Percentiles rank a stretch among this genome's conserved stretches.
Evolutionary conservation across 2,888 invertebrate genomes (phyloP).

Genomic region (Saturnia japonica): DNA sequence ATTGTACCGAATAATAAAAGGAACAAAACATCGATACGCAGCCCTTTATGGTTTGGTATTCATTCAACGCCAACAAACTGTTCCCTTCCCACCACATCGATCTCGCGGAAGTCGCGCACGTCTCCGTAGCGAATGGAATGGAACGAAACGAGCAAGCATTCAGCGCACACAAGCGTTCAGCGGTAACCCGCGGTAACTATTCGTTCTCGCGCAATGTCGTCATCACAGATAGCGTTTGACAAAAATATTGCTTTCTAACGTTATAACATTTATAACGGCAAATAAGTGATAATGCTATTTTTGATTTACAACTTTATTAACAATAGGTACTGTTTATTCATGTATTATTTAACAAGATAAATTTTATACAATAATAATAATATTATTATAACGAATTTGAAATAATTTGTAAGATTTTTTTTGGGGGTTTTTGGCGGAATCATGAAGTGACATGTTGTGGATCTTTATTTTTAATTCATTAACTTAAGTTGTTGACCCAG

Average conservation of each 20-base stretch:
- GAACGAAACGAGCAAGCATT: conserved; percentile 42
- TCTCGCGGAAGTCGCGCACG: conserved; percentile 50
- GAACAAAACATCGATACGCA: conserved; percentile 63
- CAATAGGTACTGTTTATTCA: too few relatives aligned
- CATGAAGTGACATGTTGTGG: too few relatives aligned
- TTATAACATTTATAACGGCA: conserved; percentile 16
- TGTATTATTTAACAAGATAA: too few relatives aligned
- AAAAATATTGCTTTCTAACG: conserved; percentile 22
- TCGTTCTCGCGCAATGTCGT: conserved; percentile 42
- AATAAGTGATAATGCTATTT: neutral
- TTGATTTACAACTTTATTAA: too few relatives aligned
- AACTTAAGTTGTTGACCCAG: too few relatives aligned
- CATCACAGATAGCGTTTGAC: conserved; percentile 26
- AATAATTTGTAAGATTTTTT: too few relatives aligned
- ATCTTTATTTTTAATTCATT: too few relatives aligned
- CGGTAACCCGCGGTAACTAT: conserved; percentile 23
- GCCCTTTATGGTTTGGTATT: conserved; percentile 54
- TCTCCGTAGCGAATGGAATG: conserved; percentile 52
- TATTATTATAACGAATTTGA: too few relatives aligned
- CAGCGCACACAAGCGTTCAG: conserved; percentile 17
- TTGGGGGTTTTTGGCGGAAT: too few relatives aligned
- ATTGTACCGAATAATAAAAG: conserved; percentile 30
- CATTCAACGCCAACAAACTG: conserved; percentile 62
- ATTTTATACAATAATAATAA: too few relatives aligned
- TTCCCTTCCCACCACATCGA: conserved; percentile 65